Evolutionary conservation across 2,797 vertebrate species (phyloP).

Genomic region (Eulemur rubriventer): DNA sequence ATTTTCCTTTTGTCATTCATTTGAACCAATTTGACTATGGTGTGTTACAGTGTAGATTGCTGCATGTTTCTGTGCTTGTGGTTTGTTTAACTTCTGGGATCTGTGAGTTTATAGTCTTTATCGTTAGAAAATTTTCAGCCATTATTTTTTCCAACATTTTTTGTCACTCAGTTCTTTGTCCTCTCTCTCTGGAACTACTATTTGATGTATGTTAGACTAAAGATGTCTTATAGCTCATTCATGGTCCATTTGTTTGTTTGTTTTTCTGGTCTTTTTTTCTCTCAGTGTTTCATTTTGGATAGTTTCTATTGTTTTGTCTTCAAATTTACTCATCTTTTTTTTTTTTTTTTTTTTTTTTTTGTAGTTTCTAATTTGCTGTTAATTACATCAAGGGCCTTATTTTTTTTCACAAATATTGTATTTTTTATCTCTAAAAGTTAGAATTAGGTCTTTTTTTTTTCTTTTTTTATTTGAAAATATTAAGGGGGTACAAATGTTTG

Average conservation of each 20-base stretch:
- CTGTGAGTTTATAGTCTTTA: background rate
- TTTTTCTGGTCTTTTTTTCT: background rate
- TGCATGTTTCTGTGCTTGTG: background rate
- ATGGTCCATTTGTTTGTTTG: background rate
- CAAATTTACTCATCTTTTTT: background rate
- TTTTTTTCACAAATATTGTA: background rate
- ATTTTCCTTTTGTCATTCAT: background rate
- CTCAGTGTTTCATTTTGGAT: background rate
- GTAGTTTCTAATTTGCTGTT: background rate
- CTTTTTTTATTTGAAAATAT: background rate
- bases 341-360: background rate
- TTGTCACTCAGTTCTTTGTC: background rate
- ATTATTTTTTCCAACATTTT: background rate
- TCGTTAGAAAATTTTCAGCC: background rate
- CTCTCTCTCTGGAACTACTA: background rate
- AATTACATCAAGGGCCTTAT: background rate
- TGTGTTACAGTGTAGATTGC: background rate
- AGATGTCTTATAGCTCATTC: background rate
- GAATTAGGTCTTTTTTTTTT: background rate
- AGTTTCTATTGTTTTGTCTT: slow-evolving; percentile 43
- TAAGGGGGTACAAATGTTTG: background rate
- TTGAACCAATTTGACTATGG: slow-evolving; percentile 3
- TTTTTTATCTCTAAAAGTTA: background rate
- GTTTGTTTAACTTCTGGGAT: background rate
- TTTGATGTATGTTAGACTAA: background rate